Percentiles rank a stretch among this genome's conserved stretches.
Evolutionary conservation across 1,140 invertebrate genomes (phyloP).

Genomic region (Thaumetopoea pityocampa): DNA sequence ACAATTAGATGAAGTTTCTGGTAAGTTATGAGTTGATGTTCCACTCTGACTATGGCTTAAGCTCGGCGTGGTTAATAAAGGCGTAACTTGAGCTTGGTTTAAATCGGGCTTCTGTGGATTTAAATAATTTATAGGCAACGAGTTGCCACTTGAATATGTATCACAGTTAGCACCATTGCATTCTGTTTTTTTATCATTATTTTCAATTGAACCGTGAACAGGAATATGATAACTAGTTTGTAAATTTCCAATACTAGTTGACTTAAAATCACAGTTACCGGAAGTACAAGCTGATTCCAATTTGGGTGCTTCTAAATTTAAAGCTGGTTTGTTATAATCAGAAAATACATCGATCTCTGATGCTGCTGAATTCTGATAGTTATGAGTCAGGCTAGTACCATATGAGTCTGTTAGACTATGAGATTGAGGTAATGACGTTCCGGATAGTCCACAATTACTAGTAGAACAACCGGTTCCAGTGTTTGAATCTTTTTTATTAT

Average conservation of each 20-base stretch:
- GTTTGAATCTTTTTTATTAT: no score
- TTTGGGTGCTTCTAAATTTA: slow-evolving; percentile 18
- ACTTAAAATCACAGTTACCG: slow-evolving; percentile 4
- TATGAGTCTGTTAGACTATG: not conserved
- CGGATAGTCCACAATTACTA: slow-evolving; percentile 23
- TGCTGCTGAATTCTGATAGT: slow-evolving; percentile 3
- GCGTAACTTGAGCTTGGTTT: no score
- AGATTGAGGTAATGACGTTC: not conserved
- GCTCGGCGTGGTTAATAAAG: no score
- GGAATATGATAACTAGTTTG: slow-evolving; percentile 49
- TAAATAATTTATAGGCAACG: slow-evolving; percentile 2
- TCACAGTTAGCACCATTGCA: slow-evolving; percentile 16
- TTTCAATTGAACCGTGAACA: slow-evolving; percentile 23
- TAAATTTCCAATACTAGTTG: slow-evolving; percentile 15
- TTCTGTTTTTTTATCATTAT: not conserved
- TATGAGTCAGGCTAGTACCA: not conserved
- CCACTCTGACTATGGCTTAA: no score
- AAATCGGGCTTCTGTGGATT: not conserved
- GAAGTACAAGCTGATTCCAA: slow-evolving; percentile 1
- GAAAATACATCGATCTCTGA: not conserved
- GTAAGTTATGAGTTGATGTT: no score
- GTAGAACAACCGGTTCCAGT: slow-evolving; percentile 16
- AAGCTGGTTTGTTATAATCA: slow-evolving; percentile 14
- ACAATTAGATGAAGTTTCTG: no score
- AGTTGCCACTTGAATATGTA: slow-evolving; percentile 9